Evolutionary conservation across 2,113 vertebrate species (phyloP), one percentile per base, ranked within the genome.

Genomic region (Catagonus wagneri): DNA sequence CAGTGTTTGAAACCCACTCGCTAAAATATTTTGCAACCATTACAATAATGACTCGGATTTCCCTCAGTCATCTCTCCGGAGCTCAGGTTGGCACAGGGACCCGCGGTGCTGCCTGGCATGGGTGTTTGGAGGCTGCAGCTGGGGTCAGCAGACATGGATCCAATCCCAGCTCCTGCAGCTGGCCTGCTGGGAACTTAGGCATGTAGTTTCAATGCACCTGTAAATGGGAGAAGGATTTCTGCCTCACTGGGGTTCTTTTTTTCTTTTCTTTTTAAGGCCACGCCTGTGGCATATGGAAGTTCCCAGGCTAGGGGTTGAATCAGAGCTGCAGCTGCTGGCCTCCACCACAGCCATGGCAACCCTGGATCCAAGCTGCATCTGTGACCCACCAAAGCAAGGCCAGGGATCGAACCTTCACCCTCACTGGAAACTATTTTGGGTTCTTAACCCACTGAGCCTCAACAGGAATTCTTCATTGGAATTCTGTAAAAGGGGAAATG

Each of bases 1-100:
- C 81, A 58, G 36, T 83, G 54, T 32, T 52, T 63, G 75, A 90
- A 90, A 65, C 75, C 94, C 68, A 96, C 91, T 93, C 81, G 71
- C 75, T 78, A n/a, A 86, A 86, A 66, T 91, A 66, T 88, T 89
- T 87, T 39, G 61, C 81, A 93, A 69, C 27, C 9, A 71, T 63
- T 69, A 58, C 27, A 69, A 58, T n/a, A 36, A 76, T 90, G 75
- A 50, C 81, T 90, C 11, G 11, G 75, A 63, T 87, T 19, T 66
- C 75, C 76, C 27, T 52, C 36, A 19, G 68, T 23, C 1, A 7
- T 63, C 81, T 90, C 56, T 7, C 29, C 0, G 68, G 22, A 44
- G 68, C 83, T 83, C 68, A 44, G 54, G n/a, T 54, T 23, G 83
- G 76, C 44, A 9, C 6, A 23, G 52, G 60, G 52, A 69, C 76